These are phyloP conservation scores for Spodoptera litura DNA, from an alignment of 1,140 invertebrate genomes.

Conservation along the genomic window DNA sequence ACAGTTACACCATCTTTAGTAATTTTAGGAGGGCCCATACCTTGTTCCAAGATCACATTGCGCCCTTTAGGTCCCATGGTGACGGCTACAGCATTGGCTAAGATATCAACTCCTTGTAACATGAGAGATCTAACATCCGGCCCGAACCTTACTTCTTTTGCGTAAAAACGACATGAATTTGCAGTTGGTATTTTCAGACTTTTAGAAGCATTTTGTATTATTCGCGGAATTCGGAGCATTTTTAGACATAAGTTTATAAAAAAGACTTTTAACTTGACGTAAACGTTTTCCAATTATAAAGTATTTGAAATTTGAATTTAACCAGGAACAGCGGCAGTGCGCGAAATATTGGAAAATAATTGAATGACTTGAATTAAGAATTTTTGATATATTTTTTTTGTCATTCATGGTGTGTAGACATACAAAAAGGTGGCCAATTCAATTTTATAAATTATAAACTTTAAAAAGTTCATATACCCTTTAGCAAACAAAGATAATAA, in stretches of 20 bases:
- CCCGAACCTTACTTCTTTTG: slow-evolving; percentile 98
- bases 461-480: too few relatives aligned
- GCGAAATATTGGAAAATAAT: slow-evolving; percentile 25
- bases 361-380: slow-evolving; percentile 1
- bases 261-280: slow-evolving; percentile 10
- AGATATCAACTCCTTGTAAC: slow-evolving; percentile 96
- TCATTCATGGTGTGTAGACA: background rate
- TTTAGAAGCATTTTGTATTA: background rate
- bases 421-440: background rate
- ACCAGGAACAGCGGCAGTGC: background rate
- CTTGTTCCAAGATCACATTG: slow-evolving; percentile 98
- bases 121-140: slow-evolving; percentile 95
- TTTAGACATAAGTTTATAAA: background rate
- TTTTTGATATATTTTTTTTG: background rate
- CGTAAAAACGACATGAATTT: slow-evolving; percentile 84
- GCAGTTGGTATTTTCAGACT: background rate
- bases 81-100: slow-evolving; percentile 97
- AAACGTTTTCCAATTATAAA: slow-evolving; percentile 5
- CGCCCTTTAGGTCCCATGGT: slow-evolving; percentile 99
- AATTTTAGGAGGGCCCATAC: slow-evolving; percentile 98
- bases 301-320: slow-evolving; percentile 17
- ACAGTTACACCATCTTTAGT: slow-evolving; percentile 99
- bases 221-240: slow-evolving; percentile 21
- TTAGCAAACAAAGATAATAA: too few relatives aligned
- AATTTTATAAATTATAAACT: too few relatives aligned